Conservation (phyloP, 2,888 invertebrate species). For the Eupithecia abbreviata region DNA sequence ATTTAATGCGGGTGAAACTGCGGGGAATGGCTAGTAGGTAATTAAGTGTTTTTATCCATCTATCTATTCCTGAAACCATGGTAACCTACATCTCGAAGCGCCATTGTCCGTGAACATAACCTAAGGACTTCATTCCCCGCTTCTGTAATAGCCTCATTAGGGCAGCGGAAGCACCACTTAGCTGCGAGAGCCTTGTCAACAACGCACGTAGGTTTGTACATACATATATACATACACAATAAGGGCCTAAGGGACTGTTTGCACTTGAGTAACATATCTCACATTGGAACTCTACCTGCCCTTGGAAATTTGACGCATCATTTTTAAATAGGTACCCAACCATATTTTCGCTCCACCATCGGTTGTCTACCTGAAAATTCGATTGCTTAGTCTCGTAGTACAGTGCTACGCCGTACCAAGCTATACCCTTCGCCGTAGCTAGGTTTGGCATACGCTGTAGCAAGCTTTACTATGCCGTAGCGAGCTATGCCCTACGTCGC, state of each 20-base stretch:
- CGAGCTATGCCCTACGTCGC: background rate
- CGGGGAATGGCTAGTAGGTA: too few relatives aligned
- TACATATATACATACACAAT: background rate
- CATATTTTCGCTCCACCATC: background rate
- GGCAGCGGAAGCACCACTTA: slow-evolving; percentile 24
- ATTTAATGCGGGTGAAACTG: too few relatives aligned
- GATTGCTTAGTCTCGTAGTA: background rate
- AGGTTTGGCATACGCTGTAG: too few relatives aligned
- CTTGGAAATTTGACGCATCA: background rate
- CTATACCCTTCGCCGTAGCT: background rate
- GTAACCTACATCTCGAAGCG: background rate
- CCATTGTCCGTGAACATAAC: slow-evolving; percentile 16
- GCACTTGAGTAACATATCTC: background rate
- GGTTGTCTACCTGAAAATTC: background rate
- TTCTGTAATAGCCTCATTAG: slow-evolving; percentile 30
- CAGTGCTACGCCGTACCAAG: background rate
- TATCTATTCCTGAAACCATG: background rate
- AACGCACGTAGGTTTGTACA: background rate
- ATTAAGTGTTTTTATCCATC: too few relatives aligned
- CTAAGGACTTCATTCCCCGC: slow-evolving; percentile 15
- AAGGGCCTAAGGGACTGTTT: background rate
- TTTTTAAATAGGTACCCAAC: background rate
- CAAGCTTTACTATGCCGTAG: too few relatives aligned
- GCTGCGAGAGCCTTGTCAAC: slow-evolving; percentile 20
- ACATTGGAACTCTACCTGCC: background rate